phyloP scores from a whole-genome alignment of 2,797 vertebrate species.

The Tamandua tetradactyla region DNA sequence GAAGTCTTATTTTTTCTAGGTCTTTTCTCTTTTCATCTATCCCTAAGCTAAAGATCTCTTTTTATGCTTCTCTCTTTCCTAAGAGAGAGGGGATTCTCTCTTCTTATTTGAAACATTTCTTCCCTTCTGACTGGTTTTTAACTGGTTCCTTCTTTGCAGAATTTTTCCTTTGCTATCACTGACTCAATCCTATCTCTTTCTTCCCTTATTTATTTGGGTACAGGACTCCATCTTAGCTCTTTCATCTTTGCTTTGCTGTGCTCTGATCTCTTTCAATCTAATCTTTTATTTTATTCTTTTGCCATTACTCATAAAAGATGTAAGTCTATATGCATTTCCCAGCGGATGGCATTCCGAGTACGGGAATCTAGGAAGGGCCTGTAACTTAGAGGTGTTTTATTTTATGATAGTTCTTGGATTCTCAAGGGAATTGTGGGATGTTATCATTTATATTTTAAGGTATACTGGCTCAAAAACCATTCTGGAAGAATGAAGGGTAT shows the following conservation, averaged over 20 bases:
- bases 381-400: conserved; percentile 41
- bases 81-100: neutral
- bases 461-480: conserved; percentile 51
- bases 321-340: conserved; percentile 60
- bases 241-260: conserved; percentile 59
- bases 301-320: conserved; percentile 62
- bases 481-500: conserved; percentile 58
- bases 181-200: neutral
- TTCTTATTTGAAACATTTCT: neutral
- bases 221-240: conserved; percentile 10
- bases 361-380: conserved; percentile 53
- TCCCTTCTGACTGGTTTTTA: neutral
- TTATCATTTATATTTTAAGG: conserved; percentile 59
- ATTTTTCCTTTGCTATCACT: neutral
- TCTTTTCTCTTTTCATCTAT: too few species aligned
- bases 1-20: neutral
- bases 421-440: conserved; percentile 49
- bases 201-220: neutral
- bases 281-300: conserved; percentile 67
- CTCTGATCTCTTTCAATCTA: conserved; percentile 41
- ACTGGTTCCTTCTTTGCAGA: neutral
- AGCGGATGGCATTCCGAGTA: conserved; percentile 44
- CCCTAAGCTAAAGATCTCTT: too few species aligned
- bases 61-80: neutral
- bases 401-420: conserved; percentile 43